A percentile compares a stretch with the other conserved stretches of the same genome.
These are phyloP conservation scores for Amitus sp. DNA, from an alignment of 2,888 invertebrate genomes.

Conservation along the genomic window DNA sequence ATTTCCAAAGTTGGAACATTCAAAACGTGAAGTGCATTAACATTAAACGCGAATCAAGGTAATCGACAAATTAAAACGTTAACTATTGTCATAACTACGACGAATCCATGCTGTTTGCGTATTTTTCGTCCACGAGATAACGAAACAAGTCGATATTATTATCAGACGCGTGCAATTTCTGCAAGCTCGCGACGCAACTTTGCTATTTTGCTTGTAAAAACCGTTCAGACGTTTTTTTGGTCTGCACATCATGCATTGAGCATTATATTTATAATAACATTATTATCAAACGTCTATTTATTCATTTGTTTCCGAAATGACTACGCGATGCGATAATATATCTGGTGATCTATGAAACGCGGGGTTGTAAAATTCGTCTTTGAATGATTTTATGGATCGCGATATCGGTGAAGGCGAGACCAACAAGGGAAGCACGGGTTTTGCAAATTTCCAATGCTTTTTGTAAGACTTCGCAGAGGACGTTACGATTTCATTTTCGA, in stretches of 20 bases:
- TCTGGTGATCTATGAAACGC: conserved; percentile 11
- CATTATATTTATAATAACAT: conserved; percentile 30
- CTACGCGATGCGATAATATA: conserved; percentile 19
- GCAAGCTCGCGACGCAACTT: conserved; percentile 19
- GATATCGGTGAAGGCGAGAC: conserved; percentile 23
- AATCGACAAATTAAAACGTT: not conserved
- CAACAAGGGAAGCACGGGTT: conserved; percentile 24
- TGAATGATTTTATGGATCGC: conserved; percentile 16
- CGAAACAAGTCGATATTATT: not conserved
- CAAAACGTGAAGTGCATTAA: no score
- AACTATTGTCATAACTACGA: not conserved
- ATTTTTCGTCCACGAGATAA: no score
- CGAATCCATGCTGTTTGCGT: not conserved
- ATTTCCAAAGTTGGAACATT: no score
- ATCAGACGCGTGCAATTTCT: conserved; percentile 20
- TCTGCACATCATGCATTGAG: conserved; percentile 31
- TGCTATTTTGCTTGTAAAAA: conserved; percentile 31
- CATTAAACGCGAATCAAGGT: no score
- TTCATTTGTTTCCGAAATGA: conserved; percentile 16
- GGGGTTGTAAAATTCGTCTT: conserved; percentile 26
- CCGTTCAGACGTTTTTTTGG: conserved; percentile 24
- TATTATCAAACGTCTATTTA: conserved; percentile 22
- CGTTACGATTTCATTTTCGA: conserved; percentile 27
- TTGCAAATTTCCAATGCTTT: conserved; percentile 46
- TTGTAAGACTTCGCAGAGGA: conserved; percentile 44